phyloP scores from a whole-genome alignment of 2,113 vertebrate genomes.

The Oreochromis aureus region DNA sequence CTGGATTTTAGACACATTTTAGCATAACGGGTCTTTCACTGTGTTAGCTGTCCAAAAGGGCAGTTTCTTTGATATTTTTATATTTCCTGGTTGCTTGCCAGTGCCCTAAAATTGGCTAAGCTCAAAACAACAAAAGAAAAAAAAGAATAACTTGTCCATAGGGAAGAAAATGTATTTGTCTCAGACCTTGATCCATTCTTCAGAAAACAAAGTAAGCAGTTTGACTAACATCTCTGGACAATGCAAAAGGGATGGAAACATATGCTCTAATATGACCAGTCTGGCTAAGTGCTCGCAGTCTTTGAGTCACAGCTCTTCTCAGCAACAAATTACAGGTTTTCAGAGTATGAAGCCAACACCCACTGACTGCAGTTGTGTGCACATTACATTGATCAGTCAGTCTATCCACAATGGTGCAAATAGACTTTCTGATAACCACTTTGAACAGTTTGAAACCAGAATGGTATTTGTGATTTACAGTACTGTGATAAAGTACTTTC shows the following conservation, averaged over 20 bases:
- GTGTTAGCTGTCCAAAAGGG: not conserved
- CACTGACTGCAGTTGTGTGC: not conserved
- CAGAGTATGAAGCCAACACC: not conserved
- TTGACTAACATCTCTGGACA: not conserved
- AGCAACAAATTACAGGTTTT: constrained; percentile 33
- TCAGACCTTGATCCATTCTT: not conserved
- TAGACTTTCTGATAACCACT: not conserved
- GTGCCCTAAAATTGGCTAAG: not conserved
- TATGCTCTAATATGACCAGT: not conserved
- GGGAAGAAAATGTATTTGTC: not conserved
- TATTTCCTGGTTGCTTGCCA: not conserved
- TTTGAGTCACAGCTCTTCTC: not conserved
- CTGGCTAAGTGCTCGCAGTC: not conserved
- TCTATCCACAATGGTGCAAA: not conserved
- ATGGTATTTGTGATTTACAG: not conserved
- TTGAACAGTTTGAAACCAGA: not conserved
- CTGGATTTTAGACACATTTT: not conserved
- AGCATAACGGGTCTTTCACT: not conserved
- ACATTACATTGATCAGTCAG: not conserved
- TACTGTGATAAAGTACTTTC: not conserved
- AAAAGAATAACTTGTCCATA: not conserved
- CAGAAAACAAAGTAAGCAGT: not conserved
- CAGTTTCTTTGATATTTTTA: not conserved
- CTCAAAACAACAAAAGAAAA: not conserved
- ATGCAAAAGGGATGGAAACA: not conserved